phyloP scores from a whole-genome alignment of 2,888 invertebrate genomes.

The Spisula subtruncata region DNA sequence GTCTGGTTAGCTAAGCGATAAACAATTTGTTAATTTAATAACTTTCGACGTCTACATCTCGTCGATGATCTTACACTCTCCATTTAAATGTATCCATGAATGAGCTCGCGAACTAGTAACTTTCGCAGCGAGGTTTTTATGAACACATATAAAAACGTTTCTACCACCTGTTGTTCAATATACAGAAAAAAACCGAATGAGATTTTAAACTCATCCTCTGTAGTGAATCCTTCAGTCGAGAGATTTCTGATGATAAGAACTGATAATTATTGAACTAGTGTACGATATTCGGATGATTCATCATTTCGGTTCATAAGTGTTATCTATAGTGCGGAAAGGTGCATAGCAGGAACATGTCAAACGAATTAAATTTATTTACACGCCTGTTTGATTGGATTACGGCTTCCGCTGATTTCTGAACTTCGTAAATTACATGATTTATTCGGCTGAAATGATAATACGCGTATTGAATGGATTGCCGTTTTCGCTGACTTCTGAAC shows the following conservation, averaged over 20 bases:
- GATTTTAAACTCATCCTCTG: background rate
- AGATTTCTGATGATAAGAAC: background rate
- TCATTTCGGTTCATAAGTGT: background rate
- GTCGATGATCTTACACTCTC: too few species aligned
- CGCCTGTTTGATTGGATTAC: background rate
- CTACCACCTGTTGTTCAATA: background rate
- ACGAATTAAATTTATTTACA: background rate
- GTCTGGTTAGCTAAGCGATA: too few species aligned
- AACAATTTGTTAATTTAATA: too few species aligned
- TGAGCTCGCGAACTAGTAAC: background rate
- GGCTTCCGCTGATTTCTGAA: background rate
- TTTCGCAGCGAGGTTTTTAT: background rate
- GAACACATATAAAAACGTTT: background rate
- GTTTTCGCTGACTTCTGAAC: background rate
- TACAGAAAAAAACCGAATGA: background rate
- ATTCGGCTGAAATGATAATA: too few species aligned
- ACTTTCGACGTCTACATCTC: too few species aligned
- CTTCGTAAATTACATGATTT: background rate
- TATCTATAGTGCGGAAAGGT: background rate
- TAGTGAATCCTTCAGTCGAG: background rate
- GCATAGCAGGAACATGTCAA: background rate
- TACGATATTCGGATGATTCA: constrained; percentile 5
- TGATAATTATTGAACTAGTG: background rate
- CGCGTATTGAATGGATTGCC: too few species aligned
- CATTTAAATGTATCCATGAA: too few species aligned